Base-by-base conservation (phyloP, 2,113 vertebrate species). In the Dicrurus megarhynchus region DNA sequence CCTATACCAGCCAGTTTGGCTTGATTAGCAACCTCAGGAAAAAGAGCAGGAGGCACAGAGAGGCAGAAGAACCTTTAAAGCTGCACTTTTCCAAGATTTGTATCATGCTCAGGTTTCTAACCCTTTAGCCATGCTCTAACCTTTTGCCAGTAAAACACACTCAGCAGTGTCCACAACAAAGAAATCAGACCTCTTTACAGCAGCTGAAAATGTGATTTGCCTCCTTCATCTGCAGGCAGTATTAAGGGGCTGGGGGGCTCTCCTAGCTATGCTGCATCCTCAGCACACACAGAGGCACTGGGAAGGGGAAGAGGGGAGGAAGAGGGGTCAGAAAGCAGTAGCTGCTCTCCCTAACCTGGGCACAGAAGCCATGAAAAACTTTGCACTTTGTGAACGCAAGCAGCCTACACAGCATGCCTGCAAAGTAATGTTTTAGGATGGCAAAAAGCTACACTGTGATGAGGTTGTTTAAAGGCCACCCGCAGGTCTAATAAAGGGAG, bases 201-300 rank as follows among this genome's bases (percentile, higher is more conserved):
- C 3, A 3, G 57, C 60, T 87, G 35, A 47, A 80, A 91, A 73
- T 30, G 59, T 17, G n/a, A 87, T 65, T 87, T 87, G 11, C 47
- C 6, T 61, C 37, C 60, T 83, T 57, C 61, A 28, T 27, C 73
- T 28, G 22, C 50, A 68, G 30, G 55, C 13, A n/a, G 11, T 8
- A 22, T 30, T 32, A 1, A 3, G 55, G 60, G 59, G 32, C 9
- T 0, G 2, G 10, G 16, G 30, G 10, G 5, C 10, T 84, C 39
- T 50, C 14, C 32, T 0, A 6, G 46, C 53, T 61, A 15, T 7
- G 3, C 33, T 63, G 19, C 7, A 2, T 32, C 41, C 70, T 75
- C 61, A 42, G 47, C 21, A 21, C 39, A 47, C 8, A 26, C 6
- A 5, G 52, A 35, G 8, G 18, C 42, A 49, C 59, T 28, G 33